Evolutionary conservation across 2,113 vertebrate species (phyloP).

Genomic region (Pardalotus punctatus): DNA sequence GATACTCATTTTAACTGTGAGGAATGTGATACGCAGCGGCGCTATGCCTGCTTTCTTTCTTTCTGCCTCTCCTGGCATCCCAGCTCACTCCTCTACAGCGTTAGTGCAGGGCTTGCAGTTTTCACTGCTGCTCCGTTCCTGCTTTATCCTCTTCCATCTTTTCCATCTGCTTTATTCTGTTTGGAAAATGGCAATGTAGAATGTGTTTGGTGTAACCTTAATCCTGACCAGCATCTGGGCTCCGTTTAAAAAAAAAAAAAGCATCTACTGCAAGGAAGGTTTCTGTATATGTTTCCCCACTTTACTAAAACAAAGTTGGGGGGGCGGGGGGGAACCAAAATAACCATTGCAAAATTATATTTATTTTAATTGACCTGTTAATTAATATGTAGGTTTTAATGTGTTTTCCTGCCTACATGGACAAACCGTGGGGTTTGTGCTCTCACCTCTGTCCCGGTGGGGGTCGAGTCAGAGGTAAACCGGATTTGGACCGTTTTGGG

Average conservation of each 20-base stretch:
- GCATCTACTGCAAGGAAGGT: constrained; percentile 36
- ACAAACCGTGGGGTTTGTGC: neutral
- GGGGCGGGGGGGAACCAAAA: neutral
- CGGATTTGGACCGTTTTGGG: neutral
- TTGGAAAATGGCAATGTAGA: constrained; percentile 74
- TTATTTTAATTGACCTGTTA: neutral
- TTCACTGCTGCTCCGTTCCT: constrained; percentile 50
- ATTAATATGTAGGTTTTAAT: neutral
- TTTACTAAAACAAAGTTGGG: constrained; percentile 15
- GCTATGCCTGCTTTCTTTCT: neutral
- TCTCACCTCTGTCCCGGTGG: neutral
- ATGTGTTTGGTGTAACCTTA: constrained; percentile 75
- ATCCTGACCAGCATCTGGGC: constrained; percentile 69
- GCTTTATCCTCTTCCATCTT: constrained; percentile 56
- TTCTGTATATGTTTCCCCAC: constrained; percentile 8
- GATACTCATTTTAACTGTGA: neutral
- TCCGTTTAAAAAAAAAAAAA: constrained; percentile 31
- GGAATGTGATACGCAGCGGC: neutral
- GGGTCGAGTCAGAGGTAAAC: neutral
- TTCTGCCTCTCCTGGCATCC: constrained; percentile 4
- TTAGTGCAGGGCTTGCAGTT: constrained; percentile 44
- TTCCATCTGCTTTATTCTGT: constrained; percentile 71
- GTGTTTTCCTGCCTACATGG: neutral
- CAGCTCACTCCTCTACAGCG: neutral
- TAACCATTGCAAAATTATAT: neutral